Evolutionary conservation across 2,797 vertebrate species (phyloP).

Genomic region (Amblyraja radiata): DNA sequence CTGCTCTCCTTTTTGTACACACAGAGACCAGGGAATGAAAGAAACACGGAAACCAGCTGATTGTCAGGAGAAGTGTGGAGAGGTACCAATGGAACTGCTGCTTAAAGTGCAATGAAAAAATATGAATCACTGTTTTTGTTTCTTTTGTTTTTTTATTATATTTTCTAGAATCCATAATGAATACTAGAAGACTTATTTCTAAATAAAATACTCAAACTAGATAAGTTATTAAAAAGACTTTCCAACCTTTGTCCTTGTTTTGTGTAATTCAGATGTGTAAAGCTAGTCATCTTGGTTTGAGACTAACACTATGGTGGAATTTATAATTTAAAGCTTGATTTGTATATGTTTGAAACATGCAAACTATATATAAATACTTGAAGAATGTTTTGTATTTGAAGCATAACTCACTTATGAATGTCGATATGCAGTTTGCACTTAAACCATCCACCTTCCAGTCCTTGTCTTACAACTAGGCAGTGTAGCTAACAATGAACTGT

Average conservation of each 20-base stretch:
- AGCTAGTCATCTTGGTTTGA: neutral
- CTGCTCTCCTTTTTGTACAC: constrained; percentile 90
- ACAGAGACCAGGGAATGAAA: constrained; percentile 55
- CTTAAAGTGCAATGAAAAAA: constrained; percentile 34
- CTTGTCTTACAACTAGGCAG: neutral
- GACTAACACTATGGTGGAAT: constrained; percentile 23
- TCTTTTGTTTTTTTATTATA: neutral
- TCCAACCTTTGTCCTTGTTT: constrained; percentile 2
- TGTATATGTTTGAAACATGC: constrained; percentile 31
- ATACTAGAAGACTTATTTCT: constrained; percentile 22
- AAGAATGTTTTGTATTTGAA: neutral
- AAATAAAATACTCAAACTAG: neutral
- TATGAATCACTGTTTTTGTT: neutral
- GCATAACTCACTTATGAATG: constrained; percentile 14
- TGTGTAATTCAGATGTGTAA: neutral
- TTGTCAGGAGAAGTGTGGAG: neutral
- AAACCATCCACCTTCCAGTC: neutral
- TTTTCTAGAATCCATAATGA: constrained; percentile 24
- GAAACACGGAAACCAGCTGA: constrained; percentile 9
- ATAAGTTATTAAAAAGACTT: neutral
- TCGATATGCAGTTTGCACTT: constrained; percentile 30
- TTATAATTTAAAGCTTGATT: constrained; percentile 19
- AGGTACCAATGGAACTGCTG: constrained; percentile 15
- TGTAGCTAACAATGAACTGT: constrained; percentile 25
- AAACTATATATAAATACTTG: constrained; percentile 6